Percentiles rank a stretch among this genome's conserved stretches.
Evolutionary conservation across 2,113 vertebrate genomes (phyloP).

Genomic region (Ptilonorhynchus violaceus): DNA sequence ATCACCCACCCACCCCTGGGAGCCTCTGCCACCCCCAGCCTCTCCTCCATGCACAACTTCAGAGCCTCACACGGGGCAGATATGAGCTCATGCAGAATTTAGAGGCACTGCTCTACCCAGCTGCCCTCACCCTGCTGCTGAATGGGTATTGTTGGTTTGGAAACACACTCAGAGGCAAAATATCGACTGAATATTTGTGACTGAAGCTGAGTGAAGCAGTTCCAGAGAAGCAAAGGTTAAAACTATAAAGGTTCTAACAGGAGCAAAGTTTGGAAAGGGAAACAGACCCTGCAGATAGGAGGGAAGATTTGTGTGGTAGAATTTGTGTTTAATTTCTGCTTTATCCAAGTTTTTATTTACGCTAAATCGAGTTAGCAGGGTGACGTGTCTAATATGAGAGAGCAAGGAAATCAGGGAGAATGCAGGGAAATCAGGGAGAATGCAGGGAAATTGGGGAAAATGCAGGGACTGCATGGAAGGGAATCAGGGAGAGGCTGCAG

Average conservation of each 20-base stretch:
- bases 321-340: background rate
- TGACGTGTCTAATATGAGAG: background rate
- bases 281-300: background rate
- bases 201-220: background rate
- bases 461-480: too few relatives aligned
- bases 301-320: background rate
- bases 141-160: background rate
- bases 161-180: background rate
- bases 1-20: background rate
- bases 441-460: background rate
- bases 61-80: fast-evolving
- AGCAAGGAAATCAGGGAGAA: background rate
- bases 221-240: background rate
- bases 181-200: background rate
- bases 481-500: background rate
- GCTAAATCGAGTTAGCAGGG: background rate
- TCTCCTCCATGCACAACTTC: background rate
- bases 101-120: background rate
- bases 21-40: background rate
- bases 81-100: background rate
- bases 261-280: background rate
- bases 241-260: background rate
- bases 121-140: background rate
- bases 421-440: background rate
- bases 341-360: background rate